Evolutionary conservation across 2,888 invertebrate genomes (phyloP).

Genomic region (Lordiphosa fenestrarum): DNA sequence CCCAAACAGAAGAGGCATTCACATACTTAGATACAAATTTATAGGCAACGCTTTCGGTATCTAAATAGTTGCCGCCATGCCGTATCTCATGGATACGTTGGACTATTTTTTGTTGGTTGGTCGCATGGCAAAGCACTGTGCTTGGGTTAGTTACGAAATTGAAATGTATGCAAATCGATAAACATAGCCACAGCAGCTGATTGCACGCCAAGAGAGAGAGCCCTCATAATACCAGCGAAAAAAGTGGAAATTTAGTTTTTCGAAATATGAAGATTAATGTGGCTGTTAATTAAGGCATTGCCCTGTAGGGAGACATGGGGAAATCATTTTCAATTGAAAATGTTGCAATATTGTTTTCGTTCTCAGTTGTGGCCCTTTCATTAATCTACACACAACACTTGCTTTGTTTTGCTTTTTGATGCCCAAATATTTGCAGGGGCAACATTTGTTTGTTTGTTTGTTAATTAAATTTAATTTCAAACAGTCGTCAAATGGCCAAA

Average conservation of each 20-base stretch:
- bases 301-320: slow-evolving; percentile 10
- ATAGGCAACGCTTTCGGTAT: slow-evolving; percentile 26
- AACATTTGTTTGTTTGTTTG: slow-evolving; percentile 25
- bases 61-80: slow-evolving; percentile 17
- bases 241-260: slow-evolving; percentile 5
- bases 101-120: slow-evolving; percentile 1
- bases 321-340: slow-evolving; percentile 35
- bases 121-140: slow-evolving; percentile 16
- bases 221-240: slow-evolving; percentile 18
- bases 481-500: slow-evolving; percentile 28
- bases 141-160: slow-evolving; percentile 39
- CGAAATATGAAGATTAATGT: slow-evolving; percentile 55
- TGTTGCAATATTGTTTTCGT: slow-evolving; percentile 16
- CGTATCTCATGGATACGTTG: slow-evolving; percentile 60
- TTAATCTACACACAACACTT: slow-evolving; percentile 21
- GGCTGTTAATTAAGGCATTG: slow-evolving; percentile 23
- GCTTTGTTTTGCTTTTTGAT: slow-evolving; percentile 33
- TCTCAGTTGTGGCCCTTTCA: not conserved
- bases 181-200: slow-evolving; percentile 46
- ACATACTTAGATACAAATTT: slow-evolving; percentile 21
- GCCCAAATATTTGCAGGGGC: slow-evolving; percentile 52
- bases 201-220: slow-evolving; percentile 21
- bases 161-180: slow-evolving; percentile 57
- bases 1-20: slow-evolving; percentile 37
- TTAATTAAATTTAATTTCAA: slow-evolving; percentile 53